Conservation (phyloP, 1,140 invertebrate genomes). For the Pemphigus obesinymphae region DNA sequence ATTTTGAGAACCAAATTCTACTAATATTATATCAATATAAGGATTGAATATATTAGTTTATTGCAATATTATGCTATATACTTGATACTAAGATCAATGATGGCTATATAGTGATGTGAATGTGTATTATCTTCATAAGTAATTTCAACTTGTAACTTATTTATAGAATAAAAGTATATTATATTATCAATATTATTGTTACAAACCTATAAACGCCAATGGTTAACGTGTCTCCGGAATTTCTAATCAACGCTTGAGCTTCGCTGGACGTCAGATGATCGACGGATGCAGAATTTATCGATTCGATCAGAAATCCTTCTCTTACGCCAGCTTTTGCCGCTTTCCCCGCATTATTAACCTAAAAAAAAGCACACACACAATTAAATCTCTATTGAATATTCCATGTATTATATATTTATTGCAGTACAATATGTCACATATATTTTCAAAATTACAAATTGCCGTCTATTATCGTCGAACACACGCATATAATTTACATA, state of each 20-base stretch:
- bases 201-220: slow-evolving; percentile 74
- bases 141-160: too few relatives aligned
- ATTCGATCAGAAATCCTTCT: slow-evolving; percentile 73
- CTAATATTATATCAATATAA: too few relatives aligned
- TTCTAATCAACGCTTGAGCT: slow-evolving; percentile 67
- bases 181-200: too few relatives aligned
- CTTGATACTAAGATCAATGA: too few relatives aligned
- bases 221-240: slow-evolving; percentile 63
- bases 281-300: slow-evolving; percentile 69
- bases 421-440: too few relatives aligned
- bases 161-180: too few relatives aligned
- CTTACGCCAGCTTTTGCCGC: slow-evolving; percentile 68
- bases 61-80: too few relatives aligned
- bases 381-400: neutral
- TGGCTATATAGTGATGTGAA: too few relatives aligned
- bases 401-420: too few relatives aligned
- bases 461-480: neutral
- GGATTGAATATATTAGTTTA: too few relatives aligned
- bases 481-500: neutral
- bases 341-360: slow-evolving; percentile 77
- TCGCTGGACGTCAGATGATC: slow-evolving; percentile 67
- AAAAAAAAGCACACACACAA: neutral
- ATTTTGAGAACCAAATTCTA: too few relatives aligned
- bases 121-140: too few relatives aligned
- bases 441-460: neutral